Base-by-base conservation (phyloP, 2,113 vertebrate genomes). In the Reinhardtius hippoglossoides region DNA sequence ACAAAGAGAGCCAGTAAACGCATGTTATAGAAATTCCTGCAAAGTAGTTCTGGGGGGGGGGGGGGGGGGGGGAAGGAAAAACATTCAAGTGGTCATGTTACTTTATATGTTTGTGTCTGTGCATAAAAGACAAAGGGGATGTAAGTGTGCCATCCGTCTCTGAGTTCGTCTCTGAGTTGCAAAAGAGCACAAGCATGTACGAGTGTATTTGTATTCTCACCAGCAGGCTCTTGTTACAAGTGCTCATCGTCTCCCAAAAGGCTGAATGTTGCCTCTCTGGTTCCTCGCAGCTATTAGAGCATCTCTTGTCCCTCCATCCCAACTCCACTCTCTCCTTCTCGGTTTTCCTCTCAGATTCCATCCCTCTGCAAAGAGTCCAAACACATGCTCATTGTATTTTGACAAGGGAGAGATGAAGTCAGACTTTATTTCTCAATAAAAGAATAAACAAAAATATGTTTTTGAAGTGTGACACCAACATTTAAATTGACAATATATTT, bases 21-120 rank as follows among this genome's bases (percentile, higher is more conserved):
- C 95, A 98, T 97, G 82, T 97, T 98, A 91, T 98, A 99, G 86
- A 98, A 99, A 88, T 97, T 97, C 78, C 97, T 20, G 97, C 97
- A 94, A 98, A 99, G 87, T 94, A 98, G 92, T 97, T 99, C 97
- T 99, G 91, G 20, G 80, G 80, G 27, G 0, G 27, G 6, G 6
- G 6, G 27, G 91, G 20, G 80, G 80, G 27, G 0, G 27, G 6
- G 1, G 7, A 54, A 74, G 26, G 15, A 50, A 56, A 48, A 50
- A 74, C 5, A 48, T 56, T 27, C 5, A 57, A 7, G 37, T 50
- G 46, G 16, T 20, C 60, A 40, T 72, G 18, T 61, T 14, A 4
- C 16, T 37, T 27, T n/a, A 10, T 40, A 54, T 55, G 16, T 55
- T 13, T 58, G 23, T 27, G 16, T 18, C 6, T 56, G 40, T 37